phyloP scores from a whole-genome alignment of 2,113 vertebrate species.

The Apeltes quadracus region DNA sequence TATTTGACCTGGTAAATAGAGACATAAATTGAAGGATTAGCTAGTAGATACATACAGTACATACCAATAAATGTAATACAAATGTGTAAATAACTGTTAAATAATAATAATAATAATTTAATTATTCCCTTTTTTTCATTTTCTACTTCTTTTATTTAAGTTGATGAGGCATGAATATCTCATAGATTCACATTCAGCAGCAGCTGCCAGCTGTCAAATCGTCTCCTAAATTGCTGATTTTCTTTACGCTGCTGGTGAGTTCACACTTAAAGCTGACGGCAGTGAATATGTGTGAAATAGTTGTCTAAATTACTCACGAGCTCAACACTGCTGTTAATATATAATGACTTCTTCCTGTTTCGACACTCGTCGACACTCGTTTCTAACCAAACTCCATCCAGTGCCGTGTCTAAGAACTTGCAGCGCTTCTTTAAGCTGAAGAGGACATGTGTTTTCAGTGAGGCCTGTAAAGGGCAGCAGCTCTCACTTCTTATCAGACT shows the following conservation, averaged over 20 bases:
- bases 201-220: too few relatives aligned
- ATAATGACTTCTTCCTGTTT: neutral
- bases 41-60: too few relatives aligned
- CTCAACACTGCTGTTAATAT: neutral
- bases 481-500: neutral
- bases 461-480: neutral
- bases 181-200: too few relatives aligned
- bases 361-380: too few relatives aligned
- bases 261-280: neutral
- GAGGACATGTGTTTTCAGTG: neutral
- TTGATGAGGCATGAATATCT: too few relatives aligned
- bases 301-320: neutral
- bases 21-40: neutral
- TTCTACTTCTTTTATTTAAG: too few relatives aligned
- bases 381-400: neutral
- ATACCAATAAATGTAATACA: neutral
- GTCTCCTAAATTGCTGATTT: neutral
- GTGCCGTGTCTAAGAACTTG: neutral
- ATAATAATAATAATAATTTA: too few relatives aligned
- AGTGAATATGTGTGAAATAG: neutral
- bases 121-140: neutral
- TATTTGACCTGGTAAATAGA: neutral
- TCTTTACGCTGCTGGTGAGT: neutral
- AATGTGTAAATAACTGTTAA: neutral
- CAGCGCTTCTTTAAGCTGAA: neutral